These are phyloP conservation scores for Drosophila setifemur DNA, from an alignment of 1,140 invertebrate species.

Conservation along the genomic window DNA sequence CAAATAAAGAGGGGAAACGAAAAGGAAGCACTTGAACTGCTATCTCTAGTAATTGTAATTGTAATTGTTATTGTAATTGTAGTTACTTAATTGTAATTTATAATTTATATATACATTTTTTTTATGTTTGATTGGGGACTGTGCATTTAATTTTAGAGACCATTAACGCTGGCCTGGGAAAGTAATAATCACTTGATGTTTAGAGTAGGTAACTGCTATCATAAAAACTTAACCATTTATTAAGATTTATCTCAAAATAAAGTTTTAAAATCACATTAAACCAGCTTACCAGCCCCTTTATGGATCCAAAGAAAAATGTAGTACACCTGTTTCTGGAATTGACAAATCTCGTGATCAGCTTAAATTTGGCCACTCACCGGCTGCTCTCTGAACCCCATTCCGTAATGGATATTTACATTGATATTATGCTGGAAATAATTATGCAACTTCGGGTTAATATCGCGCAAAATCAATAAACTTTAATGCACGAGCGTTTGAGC, in stretches of 20 bases:
- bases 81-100: not conserved
- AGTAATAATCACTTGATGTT: too few species aligned
- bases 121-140: too few species aligned
- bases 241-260: too few species aligned
- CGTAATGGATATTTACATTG: conserved; percentile 51
- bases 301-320: not conserved
- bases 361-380: conserved; percentile 8
- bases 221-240: too few species aligned
- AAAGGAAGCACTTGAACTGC: not conserved
- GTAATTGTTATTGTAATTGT: not conserved
- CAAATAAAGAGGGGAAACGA: not conserved
- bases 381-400: conserved; percentile 41
- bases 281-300: too few species aligned
- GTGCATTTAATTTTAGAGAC: too few species aligned
- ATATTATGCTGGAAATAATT: conserved; percentile 64
- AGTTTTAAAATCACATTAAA: too few species aligned
- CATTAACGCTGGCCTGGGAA: too few species aligned
- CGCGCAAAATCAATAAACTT: conserved; percentile 75
- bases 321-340: conserved; percentile 16
- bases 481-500: conserved; percentile 55
- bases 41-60: too few species aligned
- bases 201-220: too few species aligned
- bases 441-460: conserved; percentile 59
- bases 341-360: conserved; percentile 24
- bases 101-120: not conserved